These are phyloP conservation scores for Catocala fraxini DNA, from an alignment of 2,888 invertebrate genomes.

Conservation along the genomic window DNA sequence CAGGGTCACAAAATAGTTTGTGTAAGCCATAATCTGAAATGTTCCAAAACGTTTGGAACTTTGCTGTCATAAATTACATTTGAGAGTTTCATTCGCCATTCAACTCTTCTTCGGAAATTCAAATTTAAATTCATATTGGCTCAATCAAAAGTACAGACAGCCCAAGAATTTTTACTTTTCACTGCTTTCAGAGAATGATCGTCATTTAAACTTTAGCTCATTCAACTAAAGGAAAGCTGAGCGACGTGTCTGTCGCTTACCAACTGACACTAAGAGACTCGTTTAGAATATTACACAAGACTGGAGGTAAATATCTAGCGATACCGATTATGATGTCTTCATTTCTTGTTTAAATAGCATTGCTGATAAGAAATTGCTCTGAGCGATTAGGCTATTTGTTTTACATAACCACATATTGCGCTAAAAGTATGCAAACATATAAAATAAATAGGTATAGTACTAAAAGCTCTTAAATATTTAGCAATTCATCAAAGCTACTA, in stretches of 20 bases:
- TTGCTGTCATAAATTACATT: constrained; percentile 45
- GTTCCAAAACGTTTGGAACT: constrained; percentile 29
- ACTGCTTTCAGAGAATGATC: constrained; percentile 24
- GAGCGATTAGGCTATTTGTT: too few relatives aligned
- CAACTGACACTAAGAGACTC: not conserved
- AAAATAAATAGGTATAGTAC: too few relatives aligned
- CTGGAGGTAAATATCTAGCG: too few relatives aligned
- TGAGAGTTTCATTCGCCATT: constrained; percentile 37
- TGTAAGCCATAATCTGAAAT: constrained; percentile 24
- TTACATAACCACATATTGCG: too few relatives aligned
- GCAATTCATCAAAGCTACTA: too few relatives aligned
- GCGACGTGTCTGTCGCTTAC: not conserved
- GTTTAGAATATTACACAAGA: not conserved
- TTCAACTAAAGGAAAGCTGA: constrained; percentile 13
- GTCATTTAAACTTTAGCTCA: constrained; percentile 34
- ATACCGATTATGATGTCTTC: too few relatives aligned
- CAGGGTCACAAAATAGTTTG: constrained; percentile 22
- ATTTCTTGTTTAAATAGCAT: too few relatives aligned
- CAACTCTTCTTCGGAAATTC: constrained; percentile 46
- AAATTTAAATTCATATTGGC: constrained; percentile 51
- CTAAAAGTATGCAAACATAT: too few relatives aligned
- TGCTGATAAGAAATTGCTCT: too few relatives aligned
- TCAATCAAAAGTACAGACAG: constrained; percentile 47
- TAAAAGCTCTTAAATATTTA: too few relatives aligned
- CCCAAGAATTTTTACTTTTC: constrained; percentile 34